Conservation (phyloP, 2,888 invertebrate species). For the Drosophila phalerata region DNA sequence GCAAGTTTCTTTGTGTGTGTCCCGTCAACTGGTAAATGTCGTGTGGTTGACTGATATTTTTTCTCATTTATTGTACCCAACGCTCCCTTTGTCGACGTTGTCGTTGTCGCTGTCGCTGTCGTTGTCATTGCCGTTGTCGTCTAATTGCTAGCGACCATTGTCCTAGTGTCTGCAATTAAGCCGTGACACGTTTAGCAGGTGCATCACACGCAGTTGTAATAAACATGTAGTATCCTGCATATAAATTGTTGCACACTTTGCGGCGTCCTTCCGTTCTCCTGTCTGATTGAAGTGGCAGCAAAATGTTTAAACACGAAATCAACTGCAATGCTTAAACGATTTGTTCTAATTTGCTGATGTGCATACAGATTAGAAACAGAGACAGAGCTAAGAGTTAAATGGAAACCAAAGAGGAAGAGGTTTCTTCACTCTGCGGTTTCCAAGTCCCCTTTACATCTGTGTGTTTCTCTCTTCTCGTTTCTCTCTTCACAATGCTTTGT, state of each 20-base stretch:
- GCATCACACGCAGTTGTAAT: conserved; percentile 62
- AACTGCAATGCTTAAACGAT: conserved; percentile 67
- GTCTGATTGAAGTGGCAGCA: conserved; percentile 38
- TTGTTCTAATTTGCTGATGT: conserved; percentile 72
- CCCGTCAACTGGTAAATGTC: conserved; percentile 63
- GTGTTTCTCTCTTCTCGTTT: conserved; percentile 7
- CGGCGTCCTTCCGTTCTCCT: background rate
- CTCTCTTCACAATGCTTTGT: conserved; percentile 10
- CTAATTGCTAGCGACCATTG: conserved; percentile 67
- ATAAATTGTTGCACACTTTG: conserved; percentile 63
- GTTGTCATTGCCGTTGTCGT: conserved; percentile 42
- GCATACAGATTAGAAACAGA: conserved; percentile 67
- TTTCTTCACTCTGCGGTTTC: conserved; percentile 25
- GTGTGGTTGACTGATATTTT: conserved; percentile 61
- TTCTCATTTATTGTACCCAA: conserved; percentile 35
- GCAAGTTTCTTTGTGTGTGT: conserved; percentile 18
- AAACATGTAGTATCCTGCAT: conserved; percentile 64
- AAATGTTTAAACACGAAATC: conserved; percentile 62
- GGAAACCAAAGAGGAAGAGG: conserved; percentile 22
- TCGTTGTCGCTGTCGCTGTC: conserved; percentile 29
- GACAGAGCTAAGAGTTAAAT: conserved; percentile 29
- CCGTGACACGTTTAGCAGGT: conserved; percentile 63
- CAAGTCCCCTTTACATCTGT: conserved; percentile 20
- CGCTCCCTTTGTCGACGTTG: conserved; percentile 27
- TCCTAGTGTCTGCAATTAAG: conserved; percentile 65